Evolutionary conservation across 2,888 invertebrate species (phyloP).

Genomic region (Drosophila anomalata): DNA sequence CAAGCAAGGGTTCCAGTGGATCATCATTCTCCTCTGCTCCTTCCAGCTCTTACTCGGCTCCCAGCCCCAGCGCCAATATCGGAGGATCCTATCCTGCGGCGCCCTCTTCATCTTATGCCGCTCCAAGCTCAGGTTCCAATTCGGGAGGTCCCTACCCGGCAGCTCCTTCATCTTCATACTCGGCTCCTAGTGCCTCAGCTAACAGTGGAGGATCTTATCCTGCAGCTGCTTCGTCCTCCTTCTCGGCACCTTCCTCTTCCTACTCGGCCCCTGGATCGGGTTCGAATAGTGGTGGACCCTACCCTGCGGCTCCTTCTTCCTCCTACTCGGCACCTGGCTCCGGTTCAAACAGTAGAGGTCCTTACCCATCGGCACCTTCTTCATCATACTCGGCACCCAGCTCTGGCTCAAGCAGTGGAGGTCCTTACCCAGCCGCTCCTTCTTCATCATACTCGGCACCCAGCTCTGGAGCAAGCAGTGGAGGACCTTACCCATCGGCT

Average conservation of each 20-base stretch:
- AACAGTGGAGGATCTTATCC: slow-evolving; percentile 24
- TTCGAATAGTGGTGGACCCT: slow-evolving; percentile 43
- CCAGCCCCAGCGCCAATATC: slow-evolving; percentile 55
- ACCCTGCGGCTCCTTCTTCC: slow-evolving; percentile 50
- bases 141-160: slow-evolving; percentile 31
- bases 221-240: slow-evolving; percentile 9
- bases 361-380: slow-evolving; percentile 24
- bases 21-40: slow-evolving; percentile 76
- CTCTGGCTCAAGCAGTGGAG: slow-evolving; percentile 22
- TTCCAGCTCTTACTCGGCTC: slow-evolving; percentile 85
- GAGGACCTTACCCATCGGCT: slow-evolving; percentile 52
- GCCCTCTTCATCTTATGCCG: slow-evolving; percentile 84
- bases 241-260: slow-evolving; percentile 22
- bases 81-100: slow-evolving; percentile 65
- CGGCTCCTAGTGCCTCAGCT: slow-evolving; percentile 38
- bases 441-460: slow-evolving; percentile 53
- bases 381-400: slow-evolving; percentile 24
- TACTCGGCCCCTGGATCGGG: slow-evolving; percentile 40
- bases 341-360: slow-evolving; percentile 22
- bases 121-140: slow-evolving; percentile 23
- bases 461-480: slow-evolving; percentile 7
- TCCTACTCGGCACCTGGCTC: slow-evolving; percentile 39
- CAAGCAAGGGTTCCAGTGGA: slow-evolving; percentile 44
- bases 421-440: slow-evolving; percentile 23
- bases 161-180: slow-evolving; percentile 39